Evolutionary conservation across 2,888 invertebrate species (phyloP), one percentile per base, ranked within the genome.

Genomic region (Anthrax anthrax): DNA sequence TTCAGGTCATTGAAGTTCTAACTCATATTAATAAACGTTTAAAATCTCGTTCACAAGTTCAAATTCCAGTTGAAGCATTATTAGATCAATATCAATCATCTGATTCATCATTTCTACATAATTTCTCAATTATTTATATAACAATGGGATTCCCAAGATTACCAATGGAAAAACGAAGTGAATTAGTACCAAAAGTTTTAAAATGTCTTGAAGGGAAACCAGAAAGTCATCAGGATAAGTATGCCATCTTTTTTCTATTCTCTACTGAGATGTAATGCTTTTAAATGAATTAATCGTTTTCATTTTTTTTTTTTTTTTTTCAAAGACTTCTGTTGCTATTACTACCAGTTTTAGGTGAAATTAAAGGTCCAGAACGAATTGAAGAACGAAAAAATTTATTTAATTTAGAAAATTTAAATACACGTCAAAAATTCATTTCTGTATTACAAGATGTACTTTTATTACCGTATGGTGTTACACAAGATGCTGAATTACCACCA

Each of bases 41-140:
- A 23, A 91, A 90, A 64, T 86, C 85, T 52, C 75, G 92, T 39
- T 78, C 84, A 0, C 74, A 77, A 57, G 84, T 95, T 4, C 85
- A 87, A 65, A 71, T 95, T 48, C 94, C 94, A 0, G 83, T 95
- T 12, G 83, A 88, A 57, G 79, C 83, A 6, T 71, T 95, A 16
- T 67, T 95, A 42, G 73, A 79, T 42, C 84, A 87, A 52, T 94
- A 91, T 65, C 77, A 78, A 58, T 83, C 86, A 58, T 78, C 85
- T 6, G 71, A 77, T 80, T 59, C 90, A 81, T 72, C 84, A 81
- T 59, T 62, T 59, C 75, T 75, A 18, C 72, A 91, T 84, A 95
- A 95, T 67, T 94, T 95, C 62, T 80, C 89, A 13, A 87, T 94
- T 47, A 88, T 95, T 57, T 95, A 94, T 63, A 83, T 95, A 51